These are phyloP conservation scores for Pasiphila rectangulata DNA, from an alignment of 2,888 invertebrate genomes.

Conservation along the genomic window DNA sequence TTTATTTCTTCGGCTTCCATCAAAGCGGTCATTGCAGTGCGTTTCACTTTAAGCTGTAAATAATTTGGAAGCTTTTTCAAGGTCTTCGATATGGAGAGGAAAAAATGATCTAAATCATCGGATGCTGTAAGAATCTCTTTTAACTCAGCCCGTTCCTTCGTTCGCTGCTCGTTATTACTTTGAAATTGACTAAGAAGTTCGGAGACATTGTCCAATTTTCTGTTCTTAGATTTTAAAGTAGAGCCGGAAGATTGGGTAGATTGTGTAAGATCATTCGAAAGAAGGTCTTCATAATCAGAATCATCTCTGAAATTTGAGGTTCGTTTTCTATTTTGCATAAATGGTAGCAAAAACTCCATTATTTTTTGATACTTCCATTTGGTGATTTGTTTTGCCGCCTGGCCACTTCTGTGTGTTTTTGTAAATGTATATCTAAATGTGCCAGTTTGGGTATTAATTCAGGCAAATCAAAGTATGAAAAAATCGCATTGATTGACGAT, in stretches of 20 bases:
- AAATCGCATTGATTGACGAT: no score
- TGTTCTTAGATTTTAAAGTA: conserved; percentile 22
- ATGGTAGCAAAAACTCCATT: conserved; percentile 23
- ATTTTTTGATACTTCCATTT: conserved; percentile 23
- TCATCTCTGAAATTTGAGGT: conserved; percentile 10
- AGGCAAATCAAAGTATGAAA: no score
- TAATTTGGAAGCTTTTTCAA: conserved; percentile 23
- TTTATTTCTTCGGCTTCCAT: conserved; percentile 26
- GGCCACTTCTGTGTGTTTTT: conserved; percentile 20
- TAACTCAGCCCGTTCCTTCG: conserved; percentile 22
- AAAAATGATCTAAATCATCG: conserved; percentile 24
- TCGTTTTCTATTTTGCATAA: conserved; percentile 18
- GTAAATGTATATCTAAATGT: no score
- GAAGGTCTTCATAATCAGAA: neutral
- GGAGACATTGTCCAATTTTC: conserved; percentile 16
- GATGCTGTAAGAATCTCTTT: conserved; percentile 21
- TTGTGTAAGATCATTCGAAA: conserved; percentile 7
- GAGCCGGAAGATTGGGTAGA: conserved; percentile 17
- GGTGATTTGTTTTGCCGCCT: conserved; percentile 18
- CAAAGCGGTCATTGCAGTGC: conserved; percentile 22
- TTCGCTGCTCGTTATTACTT: conserved; percentile 18
- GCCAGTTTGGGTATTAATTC: no score
- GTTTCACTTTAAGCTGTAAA: conserved; percentile 24
- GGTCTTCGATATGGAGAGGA: conserved; percentile 22
- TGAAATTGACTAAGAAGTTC: conserved; percentile 18